These are phyloP conservation scores for Helicorthomorpha holstii DNA, from an alignment of 1,140 invertebrate genomes.

Conservation along the genomic window DNA sequence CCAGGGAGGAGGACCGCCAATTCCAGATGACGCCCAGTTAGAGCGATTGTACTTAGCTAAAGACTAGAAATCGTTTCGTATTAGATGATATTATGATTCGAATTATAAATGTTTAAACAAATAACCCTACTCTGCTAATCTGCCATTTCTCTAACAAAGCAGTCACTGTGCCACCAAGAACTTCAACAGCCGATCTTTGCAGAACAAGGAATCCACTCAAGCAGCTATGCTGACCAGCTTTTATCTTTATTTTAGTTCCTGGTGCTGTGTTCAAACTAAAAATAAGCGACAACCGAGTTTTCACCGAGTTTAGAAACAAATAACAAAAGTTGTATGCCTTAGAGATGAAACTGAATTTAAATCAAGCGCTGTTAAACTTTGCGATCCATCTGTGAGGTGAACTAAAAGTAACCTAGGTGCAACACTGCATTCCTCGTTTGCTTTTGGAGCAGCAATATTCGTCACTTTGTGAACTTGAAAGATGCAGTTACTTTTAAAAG, in stretches of 20 bases:
- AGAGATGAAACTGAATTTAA: conserved; percentile 23
- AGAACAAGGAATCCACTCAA: conserved; percentile 54
- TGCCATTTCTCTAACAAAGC: conserved; percentile 77
- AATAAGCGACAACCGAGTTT: background rate
- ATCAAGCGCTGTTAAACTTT: conserved; percentile 30
- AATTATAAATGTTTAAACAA: background rate
- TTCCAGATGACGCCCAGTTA: conserved; percentile 21
- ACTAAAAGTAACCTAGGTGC: conserved; percentile 67
- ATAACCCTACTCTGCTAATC: conserved; percentile 42
- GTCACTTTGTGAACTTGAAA: conserved; percentile 73
- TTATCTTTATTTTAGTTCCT: conserved; percentile 48
- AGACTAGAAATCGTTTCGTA: conserved; percentile 29
- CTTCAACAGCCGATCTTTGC: conserved; percentile 38
- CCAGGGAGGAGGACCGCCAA: conserved; percentile 70
- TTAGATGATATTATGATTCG: background rate
- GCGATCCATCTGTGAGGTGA: conserved; percentile 62
- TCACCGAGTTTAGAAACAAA: background rate
- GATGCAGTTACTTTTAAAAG: conserved; percentile 54
- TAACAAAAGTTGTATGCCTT: background rate
- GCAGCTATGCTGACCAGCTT: conserved; percentile 30
- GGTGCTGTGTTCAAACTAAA: conserved; percentile 47
- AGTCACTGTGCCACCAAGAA: conserved; percentile 65
- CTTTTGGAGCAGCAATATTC: conserved; percentile 76
- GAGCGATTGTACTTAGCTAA: conserved; percentile 42
- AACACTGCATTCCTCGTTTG: conserved; percentile 61